A percentile compares a stretch with the other conserved stretches of the same genome.
Conservation (phyloP, 1,140 invertebrate genomes). For the Pseudomyrmex cubaensis region DNA sequence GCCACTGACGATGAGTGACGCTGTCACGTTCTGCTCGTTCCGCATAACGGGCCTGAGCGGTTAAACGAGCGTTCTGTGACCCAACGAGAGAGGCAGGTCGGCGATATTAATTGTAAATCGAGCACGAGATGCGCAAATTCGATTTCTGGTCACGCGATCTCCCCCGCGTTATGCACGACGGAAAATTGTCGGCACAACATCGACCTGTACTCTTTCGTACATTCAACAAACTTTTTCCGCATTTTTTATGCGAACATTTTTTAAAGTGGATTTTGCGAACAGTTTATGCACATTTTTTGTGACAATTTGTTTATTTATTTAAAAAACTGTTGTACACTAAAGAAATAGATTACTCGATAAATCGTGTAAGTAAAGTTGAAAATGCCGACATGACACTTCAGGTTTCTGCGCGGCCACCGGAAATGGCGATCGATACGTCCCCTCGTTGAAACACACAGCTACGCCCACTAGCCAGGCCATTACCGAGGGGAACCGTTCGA, state of each 20-base stretch:
- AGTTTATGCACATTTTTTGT: too few species aligned
- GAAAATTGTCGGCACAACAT: background rate
- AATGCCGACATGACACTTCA: background rate
- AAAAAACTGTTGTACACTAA: too few species aligned
- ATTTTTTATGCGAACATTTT: too few species aligned
- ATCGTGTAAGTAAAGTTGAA: too few species aligned
- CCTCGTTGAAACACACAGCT: slow-evolving; percentile 25
- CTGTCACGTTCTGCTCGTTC: slow-evolving; percentile 63
- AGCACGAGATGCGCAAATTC: slow-evolving; percentile 13
- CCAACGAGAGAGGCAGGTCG: slow-evolving; percentile 25
- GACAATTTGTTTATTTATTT: too few species aligned
- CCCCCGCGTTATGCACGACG: background rate
- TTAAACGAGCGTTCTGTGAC: slow-evolving; percentile 63
- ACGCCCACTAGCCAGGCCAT: background rate
- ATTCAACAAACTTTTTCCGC: too few species aligned
- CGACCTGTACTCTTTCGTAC: background rate
- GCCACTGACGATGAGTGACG: slow-evolving; percentile 60
- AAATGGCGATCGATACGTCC: slow-evolving; percentile 46
- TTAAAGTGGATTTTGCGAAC: too few species aligned
- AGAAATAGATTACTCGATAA: too few species aligned
- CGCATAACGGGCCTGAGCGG: slow-evolving; percentile 67
- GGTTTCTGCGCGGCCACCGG: background rate
- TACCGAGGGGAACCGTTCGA: slow-evolving; percentile 50
- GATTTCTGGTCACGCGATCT: slow-evolving; percentile 14
- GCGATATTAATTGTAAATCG: slow-evolving; percentile 41